phyloP scores from a whole-genome alignment of 2,888 invertebrate genomes.

The Caenorhabditis imperialis region DNA sequence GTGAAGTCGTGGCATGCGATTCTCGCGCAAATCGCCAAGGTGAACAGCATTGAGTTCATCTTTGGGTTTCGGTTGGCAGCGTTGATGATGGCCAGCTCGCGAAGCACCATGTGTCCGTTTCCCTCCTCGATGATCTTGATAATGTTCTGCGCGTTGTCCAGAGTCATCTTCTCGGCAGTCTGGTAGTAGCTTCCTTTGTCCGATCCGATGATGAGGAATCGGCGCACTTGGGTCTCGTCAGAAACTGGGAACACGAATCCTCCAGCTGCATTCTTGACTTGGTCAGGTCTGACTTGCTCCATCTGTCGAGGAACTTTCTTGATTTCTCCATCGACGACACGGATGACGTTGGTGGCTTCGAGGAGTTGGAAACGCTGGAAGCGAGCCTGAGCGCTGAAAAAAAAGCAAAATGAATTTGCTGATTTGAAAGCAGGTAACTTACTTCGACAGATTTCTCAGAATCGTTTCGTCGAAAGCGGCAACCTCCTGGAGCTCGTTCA shows the following conservation, averaged over 20 bases:
- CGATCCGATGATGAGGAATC: slow-evolving; percentile 79
- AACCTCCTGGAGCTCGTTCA: slow-evolving; percentile 22
- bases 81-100: slow-evolving; percentile 77
- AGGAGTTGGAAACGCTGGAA: slow-evolving; percentile 12
- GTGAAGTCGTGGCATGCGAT: slow-evolving; percentile 68
- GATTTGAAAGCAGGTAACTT: not conserved
- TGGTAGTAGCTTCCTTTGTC: slow-evolving; percentile 78
- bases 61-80: slow-evolving; percentile 78
- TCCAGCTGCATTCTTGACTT: slow-evolving; percentile 74
- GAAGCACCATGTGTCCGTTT: slow-evolving; percentile 77
- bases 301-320: slow-evolving; percentile 61
- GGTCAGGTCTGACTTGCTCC: slow-evolving; percentile 65
- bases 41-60: slow-evolving; percentile 82
- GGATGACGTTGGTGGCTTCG: slow-evolving; percentile 12
- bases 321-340: slow-evolving; percentile 21
- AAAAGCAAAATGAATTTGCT: not conserved
- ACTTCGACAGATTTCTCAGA: slow-evolving; percentile 22
- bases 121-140: slow-evolving; percentile 76
- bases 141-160: slow-evolving; percentile 77
- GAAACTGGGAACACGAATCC: slow-evolving; percentile 78
- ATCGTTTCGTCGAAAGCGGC: slow-evolving; percentile 14
- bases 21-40: slow-evolving; percentile 83
- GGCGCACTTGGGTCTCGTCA: slow-evolving; percentile 77
- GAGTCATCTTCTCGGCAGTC: slow-evolving; percentile 74
- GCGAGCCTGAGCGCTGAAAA: slow-evolving; percentile 23